These are phyloP conservation scores for Adela reaumurella DNA, from an alignment of 2,888 invertebrate species.

Conservation along the genomic window DNA sequence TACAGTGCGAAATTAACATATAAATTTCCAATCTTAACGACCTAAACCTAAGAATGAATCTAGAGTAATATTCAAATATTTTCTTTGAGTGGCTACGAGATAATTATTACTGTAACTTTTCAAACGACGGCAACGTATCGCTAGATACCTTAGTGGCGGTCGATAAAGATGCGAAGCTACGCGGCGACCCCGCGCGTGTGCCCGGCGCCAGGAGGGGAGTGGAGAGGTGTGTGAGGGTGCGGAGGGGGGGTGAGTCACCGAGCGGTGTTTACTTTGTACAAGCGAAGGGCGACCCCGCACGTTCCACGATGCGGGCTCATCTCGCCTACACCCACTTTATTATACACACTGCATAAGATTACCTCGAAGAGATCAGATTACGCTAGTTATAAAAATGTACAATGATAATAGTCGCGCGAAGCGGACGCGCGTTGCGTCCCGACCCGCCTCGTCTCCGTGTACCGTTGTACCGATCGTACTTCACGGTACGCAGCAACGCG, in stretches of 20 bases:
- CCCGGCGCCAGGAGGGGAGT: too few relatives aligned
- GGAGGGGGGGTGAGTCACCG: too few relatives aligned
- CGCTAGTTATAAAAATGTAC: constrained; percentile 52
- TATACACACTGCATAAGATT: constrained; percentile 47
- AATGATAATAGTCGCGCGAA: neutral
- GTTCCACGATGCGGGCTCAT: neutral
- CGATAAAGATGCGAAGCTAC: neutral
- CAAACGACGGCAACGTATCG: neutral
- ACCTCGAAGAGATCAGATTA: constrained; percentile 55
- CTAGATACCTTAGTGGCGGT: neutral
- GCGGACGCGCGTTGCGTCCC: neutral
- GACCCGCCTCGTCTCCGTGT: too few relatives aligned
- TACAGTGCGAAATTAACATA: neutral
- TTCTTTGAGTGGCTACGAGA: neutral
- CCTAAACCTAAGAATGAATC: neutral
- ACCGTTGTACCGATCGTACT: too few relatives aligned
- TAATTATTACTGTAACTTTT: neutral
- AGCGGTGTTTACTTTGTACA: too few relatives aligned
- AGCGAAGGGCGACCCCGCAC: too few relatives aligned
- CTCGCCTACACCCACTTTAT: constrained; percentile 27
- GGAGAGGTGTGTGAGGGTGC: too few relatives aligned
- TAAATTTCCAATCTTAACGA: neutral
- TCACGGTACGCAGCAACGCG: too few relatives aligned
- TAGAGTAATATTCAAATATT: neutral
- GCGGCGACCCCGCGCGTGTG: too few relatives aligned